Evolutionary conservation across 2,113 vertebrate species (phyloP), one percentile per base, ranked within the genome.

Genomic region (Psilopogon haemacephalus): DNA sequence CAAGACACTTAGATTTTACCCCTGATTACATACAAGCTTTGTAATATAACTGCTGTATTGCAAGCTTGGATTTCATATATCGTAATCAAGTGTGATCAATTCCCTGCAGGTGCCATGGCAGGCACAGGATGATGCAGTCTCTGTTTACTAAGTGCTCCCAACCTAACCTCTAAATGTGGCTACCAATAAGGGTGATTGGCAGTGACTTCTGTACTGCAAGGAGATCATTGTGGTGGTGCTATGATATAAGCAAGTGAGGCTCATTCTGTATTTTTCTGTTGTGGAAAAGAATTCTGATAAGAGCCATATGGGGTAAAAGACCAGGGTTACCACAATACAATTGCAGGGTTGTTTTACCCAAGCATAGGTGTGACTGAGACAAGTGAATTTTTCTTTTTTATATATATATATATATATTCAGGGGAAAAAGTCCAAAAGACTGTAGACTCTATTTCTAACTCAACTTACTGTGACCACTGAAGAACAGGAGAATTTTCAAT

Each of bases 1-100:
- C 78, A 94, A 87, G 91, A 77, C 14, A 15, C 56, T 85, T 59
- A 38, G 30, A 77, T 93, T 94, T 93, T 89, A 54, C 54, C 62
- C 40, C 58, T 95, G 89, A 94, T 96, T 94, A 74, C 87, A 77
- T 60, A 91, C 42, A 80, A 94, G 89, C 64, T 91, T 88, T 88
- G 64, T 76, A 85, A 77, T 85, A 38, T 52, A 85, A 91, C 87
- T 38, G 38, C 68, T 88, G 56, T 94, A 91, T 65, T 94, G 74
- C 72, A 91, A 87, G n/a, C 52, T 91, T 52, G 35, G 64, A 89
- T 95, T 94, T 95, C 54, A 52, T 86, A 79, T 94, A 88, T 91
- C 91, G 89, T 89, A 95, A 96, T 96, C 95, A 95, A 91, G 87
- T 94, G 64, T 67, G 91, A 96, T 95, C 91, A 94, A 52, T 83